Evolutionary conservation across 2,113 vertebrate species (phyloP).

Genomic region (Ptilonorhynchus violaceus): DNA sequence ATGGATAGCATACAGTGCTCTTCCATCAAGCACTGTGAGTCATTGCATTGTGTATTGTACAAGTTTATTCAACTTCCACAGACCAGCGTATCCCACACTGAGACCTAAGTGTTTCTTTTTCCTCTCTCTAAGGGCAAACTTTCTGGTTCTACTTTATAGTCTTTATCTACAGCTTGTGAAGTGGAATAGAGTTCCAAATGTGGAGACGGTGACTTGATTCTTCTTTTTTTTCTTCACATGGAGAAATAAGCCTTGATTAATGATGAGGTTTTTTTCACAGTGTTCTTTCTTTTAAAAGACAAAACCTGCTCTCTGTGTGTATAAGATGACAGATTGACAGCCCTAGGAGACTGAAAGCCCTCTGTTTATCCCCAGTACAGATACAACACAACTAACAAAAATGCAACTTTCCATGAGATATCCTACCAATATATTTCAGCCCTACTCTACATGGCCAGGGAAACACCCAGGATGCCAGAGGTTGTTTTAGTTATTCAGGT

Average conservation of each 20-base stretch:
- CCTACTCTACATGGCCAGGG: background rate
- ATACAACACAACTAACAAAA: background rate
- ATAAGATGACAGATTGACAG: conserved; percentile 59
- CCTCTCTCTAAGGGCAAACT: conserved; percentile 47
- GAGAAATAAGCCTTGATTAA: conserved; percentile 57
- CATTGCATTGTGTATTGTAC: conserved; percentile 58
- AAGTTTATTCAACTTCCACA: conserved; percentile 60
- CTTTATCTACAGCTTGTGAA: conserved; percentile 40
- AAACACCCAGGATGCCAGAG: background rate
- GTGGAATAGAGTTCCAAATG: conserved; percentile 45
- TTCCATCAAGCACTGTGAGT: conserved; percentile 55
- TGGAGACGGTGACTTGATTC: conserved; percentile 21
- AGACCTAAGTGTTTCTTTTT: conserved; percentile 46
- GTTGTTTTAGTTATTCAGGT: background rate
- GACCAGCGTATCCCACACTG: conserved; percentile 51
- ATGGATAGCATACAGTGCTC: conserved; percentile 46
- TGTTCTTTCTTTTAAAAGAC: conserved; percentile 57
- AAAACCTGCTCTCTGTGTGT: conserved; percentile 29
- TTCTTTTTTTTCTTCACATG: background rate
- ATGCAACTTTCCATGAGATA: background rate
- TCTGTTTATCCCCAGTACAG: conserved; percentile 40
- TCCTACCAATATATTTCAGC: background rate
- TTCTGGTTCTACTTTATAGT: conserved; percentile 38
- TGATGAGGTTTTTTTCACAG: conserved; percentile 48
- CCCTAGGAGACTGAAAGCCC: conserved; percentile 27